Evolutionary conservation across 2,888 invertebrate genomes (phyloP).

Genomic region (Drosophila ochracea): DNA sequence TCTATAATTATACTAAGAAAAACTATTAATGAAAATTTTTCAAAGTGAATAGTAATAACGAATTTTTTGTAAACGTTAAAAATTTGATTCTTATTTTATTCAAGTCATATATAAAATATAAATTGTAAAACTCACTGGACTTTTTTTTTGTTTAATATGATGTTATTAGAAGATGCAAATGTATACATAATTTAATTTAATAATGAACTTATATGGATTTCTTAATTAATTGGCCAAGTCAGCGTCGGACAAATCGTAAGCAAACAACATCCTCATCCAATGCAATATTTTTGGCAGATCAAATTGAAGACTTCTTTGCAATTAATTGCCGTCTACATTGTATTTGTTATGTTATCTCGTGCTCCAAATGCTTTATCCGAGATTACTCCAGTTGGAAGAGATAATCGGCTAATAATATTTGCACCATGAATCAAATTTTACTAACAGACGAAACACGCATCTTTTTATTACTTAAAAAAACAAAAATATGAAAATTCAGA

Average conservation of each 20-base stretch:
- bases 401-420: background rate
- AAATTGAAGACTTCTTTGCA: background rate
- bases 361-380: background rate
- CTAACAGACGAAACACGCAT: background rate
- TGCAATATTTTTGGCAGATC: background rate
- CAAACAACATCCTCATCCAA: background rate
- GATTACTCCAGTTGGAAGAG: background rate
- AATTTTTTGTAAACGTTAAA: background rate
- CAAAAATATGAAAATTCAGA: background rate
- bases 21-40: background rate
- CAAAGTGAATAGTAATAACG: background rate
- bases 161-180: background rate
- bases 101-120: background rate
- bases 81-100: background rate
- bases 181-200: background rate
- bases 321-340: background rate
- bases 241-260: background rate
- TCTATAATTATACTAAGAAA: background rate
- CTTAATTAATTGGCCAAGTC: background rate
- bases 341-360: background rate
- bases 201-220: background rate
- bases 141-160: background rate
- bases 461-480: background rate
- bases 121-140: background rate
- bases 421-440: background rate